A percentile compares a stretch with the other conserved stretches of the same genome.
Conservation (phyloP, 2,888 invertebrate genomes). For the Mesodorylaimus sp. region DNA sequence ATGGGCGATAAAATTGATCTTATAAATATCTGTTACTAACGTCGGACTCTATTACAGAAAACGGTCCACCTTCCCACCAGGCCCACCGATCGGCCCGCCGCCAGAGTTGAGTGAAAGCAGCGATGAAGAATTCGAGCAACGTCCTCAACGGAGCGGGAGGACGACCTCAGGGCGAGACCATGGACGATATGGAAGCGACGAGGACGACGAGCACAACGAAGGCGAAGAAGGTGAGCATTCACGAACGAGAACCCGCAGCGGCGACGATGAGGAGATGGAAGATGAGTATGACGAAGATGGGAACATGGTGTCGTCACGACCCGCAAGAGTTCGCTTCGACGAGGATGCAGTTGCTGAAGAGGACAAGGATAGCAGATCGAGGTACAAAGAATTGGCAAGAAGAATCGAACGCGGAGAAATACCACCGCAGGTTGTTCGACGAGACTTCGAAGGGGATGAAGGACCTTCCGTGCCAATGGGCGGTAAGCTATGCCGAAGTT, state of each 20-base stretch:
- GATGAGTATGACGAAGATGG: background rate
- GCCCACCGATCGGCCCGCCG: constrained; percentile 10
- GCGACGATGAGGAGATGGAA: background rate
- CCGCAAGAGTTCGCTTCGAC: background rate
- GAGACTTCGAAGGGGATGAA: background rate
- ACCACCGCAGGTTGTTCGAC: background rate
- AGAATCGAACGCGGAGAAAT: background rate
- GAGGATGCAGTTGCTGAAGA: constrained; percentile 5
- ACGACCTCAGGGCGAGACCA: background rate
- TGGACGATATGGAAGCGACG: background rate
- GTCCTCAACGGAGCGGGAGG: background rate
- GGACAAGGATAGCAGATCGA: constrained; percentile 11
- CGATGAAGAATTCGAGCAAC: constrained; percentile 1
- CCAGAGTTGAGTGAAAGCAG: constrained; percentile 6
- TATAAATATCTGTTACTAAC: background rate
- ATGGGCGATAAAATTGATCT: background rate
- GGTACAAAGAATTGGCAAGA: constrained; percentile 11
- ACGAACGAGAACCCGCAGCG: background rate
- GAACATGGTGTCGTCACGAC: background rate
- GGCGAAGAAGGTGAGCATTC: constrained; percentile 3
- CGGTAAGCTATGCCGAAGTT: background rate
- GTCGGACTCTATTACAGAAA: background rate
- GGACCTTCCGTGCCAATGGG: background rate
- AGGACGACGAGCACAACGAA: background rate
- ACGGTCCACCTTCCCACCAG: constrained; percentile 8